These are phyloP conservation scores for Spheniscus mendiculus DNA, from an alignment of 2,113 vertebrate genomes.

Conservation along the genomic window DNA sequence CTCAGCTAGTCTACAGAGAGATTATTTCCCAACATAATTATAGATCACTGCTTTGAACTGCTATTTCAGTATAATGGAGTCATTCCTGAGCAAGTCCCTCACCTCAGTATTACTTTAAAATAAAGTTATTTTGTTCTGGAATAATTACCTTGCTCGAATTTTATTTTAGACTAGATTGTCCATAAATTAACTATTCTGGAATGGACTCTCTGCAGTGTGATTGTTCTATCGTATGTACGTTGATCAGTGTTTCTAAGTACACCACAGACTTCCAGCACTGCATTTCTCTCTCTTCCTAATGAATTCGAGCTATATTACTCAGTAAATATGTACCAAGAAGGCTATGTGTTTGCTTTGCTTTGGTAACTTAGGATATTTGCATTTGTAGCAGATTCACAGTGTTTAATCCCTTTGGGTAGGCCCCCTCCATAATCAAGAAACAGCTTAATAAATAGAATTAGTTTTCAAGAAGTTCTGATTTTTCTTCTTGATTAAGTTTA, in stretches of 20 bases:
- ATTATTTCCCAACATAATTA: neutral
- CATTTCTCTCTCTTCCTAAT: neutral
- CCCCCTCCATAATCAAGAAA: neutral
- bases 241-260: neutral
- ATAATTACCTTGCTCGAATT: neutral
- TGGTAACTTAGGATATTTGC: neutral
- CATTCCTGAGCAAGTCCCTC: neutral
- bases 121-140: neutral
- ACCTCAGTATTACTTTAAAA: neutral
- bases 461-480: neutral
- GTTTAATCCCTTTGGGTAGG: neutral
- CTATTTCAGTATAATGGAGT: neutral
- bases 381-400: neutral
- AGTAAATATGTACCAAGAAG: neutral
- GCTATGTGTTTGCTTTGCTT: neutral
- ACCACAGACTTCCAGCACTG: neutral
- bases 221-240: accelerated
- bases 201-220: neutral
- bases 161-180: neutral
- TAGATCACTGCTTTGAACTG: neutral
- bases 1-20: neutral
- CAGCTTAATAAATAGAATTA: neutral
- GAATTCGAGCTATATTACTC: neutral
- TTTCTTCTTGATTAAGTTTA: neutral
- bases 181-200: neutral